phyloP scores from a whole-genome alignment of 92 coral and sea anemone species.

The Phymanthus crucifer region DNA sequence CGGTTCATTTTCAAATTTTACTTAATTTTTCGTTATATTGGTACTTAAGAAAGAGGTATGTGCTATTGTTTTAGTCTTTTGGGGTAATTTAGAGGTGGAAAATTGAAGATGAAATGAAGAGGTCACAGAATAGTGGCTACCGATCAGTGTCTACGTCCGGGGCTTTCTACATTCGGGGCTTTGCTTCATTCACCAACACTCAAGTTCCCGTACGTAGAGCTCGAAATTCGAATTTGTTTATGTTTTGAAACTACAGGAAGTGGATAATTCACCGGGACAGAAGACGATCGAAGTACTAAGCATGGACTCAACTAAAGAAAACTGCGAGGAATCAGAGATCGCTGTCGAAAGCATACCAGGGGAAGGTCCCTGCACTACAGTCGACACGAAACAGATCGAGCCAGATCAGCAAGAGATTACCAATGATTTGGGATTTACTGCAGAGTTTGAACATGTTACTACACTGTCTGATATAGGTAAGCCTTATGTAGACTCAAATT shows the following conservation, averaged over 20 bases:
- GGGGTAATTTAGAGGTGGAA: background rate
- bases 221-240: slow-evolving; percentile 83
- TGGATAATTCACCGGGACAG: slow-evolving; percentile 29
- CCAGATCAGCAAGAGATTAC: slow-evolving; percentile 42
- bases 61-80: slow-evolving; percentile 3
- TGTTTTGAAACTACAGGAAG: slow-evolving; percentile 41
- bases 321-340: slow-evolving; percentile 39
- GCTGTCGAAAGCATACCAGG: slow-evolving; percentile 37
- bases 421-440: slow-evolving; percentile 55
- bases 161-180: slow-evolving; percentile 99
- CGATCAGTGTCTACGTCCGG: slow-evolving; percentile 75
- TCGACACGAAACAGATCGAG: slow-evolving; percentile 72
- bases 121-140: background rate
- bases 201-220: slow-evolving; percentile 99
- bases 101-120: background rate
- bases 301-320: slow-evolving; percentile 40
- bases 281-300: slow-evolving; percentile 2
- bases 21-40: background rate
- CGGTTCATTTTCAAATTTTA: background rate
- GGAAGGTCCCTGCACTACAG: slow-evolving; percentile 60
- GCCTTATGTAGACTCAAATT: background rate
- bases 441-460: slow-evolving; percentile 60
- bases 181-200: slow-evolving; percentile 43
- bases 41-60: background rate
- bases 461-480: slow-evolving; percentile 59